Conservation (phyloP, 2,888 invertebrate species). For the Erynnis tages region DNA sequence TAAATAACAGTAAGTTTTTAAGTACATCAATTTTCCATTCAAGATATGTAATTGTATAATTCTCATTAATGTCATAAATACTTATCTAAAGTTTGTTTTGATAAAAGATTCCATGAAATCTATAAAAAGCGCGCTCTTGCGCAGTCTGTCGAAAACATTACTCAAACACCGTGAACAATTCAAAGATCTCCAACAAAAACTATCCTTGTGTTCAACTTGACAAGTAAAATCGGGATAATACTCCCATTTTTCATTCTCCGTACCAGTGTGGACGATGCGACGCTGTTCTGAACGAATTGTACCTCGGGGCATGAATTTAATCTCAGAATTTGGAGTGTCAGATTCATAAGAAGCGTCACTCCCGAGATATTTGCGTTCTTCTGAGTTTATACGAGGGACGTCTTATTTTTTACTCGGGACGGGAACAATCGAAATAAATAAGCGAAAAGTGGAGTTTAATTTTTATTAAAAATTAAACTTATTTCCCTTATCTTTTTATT, state of each 20-base stretch:
- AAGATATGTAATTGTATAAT: too few relatives aligned
- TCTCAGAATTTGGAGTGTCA: conserved; percentile 72
- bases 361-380: conserved; percentile 50
- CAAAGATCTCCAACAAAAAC: conserved; percentile 43
- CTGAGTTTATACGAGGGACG: conserved; percentile 40
- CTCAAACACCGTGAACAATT: conserved; percentile 34
- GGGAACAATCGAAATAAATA: background rate
- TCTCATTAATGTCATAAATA: too few relatives aligned
- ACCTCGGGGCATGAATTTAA: conserved; percentile 79
- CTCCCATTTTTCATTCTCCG: conserved; percentile 69
- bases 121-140: conserved; percentile 19
- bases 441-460: background rate
- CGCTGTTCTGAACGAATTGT: conserved; percentile 67
- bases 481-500: too few relatives aligned
- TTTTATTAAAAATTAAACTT: too few relatives aligned
- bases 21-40: too few relatives aligned
- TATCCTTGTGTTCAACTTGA: conserved; percentile 57
- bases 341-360: conserved; percentile 69
- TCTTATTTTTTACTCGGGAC: conserved; percentile 41
- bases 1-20: too few relatives aligned
- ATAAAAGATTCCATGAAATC: too few relatives aligned
- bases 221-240: conserved; percentile 72
- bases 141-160: conserved; percentile 27
- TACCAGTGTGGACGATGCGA: conserved; percentile 66
- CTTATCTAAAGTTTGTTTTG: too few relatives aligned